Evolutionary conservation across 2,797 vertebrate genomes (phyloP).

Genomic region (Micromesistius poutassou): DNA sequence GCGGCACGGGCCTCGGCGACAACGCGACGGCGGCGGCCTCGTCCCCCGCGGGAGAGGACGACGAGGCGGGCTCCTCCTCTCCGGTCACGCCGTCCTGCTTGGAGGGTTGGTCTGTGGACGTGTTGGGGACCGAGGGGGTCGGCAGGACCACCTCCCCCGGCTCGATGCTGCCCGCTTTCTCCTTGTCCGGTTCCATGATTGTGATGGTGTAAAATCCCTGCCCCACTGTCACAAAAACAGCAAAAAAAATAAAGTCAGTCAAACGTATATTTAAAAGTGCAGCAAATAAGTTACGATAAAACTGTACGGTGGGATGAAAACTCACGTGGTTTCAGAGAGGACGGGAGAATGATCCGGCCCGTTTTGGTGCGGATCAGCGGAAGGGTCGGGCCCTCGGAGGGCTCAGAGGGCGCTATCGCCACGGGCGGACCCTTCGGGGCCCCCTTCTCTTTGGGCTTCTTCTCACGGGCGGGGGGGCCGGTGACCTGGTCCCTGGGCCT

Average conservation of each 20-base stretch:
- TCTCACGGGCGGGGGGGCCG: not conserved
- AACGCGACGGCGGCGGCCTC: not conserved
- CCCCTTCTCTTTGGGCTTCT: not conserved
- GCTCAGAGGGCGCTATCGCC: not conserved
- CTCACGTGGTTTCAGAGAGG: constrained; percentile 63
- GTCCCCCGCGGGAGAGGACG: not conserved
- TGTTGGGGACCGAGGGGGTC: not conserved
- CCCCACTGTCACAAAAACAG: constrained; percentile 46
- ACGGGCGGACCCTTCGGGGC: not conserved
- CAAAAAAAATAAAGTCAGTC: too few relatives aligned
- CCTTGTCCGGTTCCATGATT: constrained; percentile 29
- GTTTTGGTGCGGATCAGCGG: constrained; percentile 61
- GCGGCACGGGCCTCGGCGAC: not conserved
- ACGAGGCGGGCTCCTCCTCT: not conserved
- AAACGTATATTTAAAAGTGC: not conserved
- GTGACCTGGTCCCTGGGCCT: not conserved
- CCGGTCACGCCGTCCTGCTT: not conserved
- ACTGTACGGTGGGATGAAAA: not conserved
- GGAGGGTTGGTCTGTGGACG: not conserved
- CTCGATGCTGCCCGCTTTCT: not conserved
- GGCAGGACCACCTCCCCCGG: too few relatives aligned
- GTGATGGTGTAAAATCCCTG: constrained; percentile 51
- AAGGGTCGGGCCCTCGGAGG: constrained; percentile 9
- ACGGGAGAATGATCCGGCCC: constrained; percentile 66
- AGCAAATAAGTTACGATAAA: not conserved